Base-by-base conservation (phyloP, 2,797 vertebrate species). In the Urocyon cinereoargenteus region DNA sequence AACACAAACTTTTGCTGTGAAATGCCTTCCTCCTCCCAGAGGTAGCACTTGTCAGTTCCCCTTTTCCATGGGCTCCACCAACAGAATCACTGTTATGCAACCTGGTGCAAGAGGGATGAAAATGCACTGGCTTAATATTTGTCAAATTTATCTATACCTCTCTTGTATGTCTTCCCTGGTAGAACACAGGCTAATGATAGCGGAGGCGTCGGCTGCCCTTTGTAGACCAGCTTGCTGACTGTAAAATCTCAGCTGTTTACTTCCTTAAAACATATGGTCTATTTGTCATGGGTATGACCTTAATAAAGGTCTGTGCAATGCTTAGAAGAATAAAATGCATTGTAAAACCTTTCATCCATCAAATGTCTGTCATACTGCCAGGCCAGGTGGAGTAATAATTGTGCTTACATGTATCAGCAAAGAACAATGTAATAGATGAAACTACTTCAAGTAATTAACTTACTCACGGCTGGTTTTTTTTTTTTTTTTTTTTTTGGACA, bases 371-470 rank as follows among this genome's bases (percentile, higher is more conserved):
- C 92, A 87, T 24, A 28, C 85, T 97, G 96, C 93, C 75, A 95
- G 14, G 24, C 68, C 94, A 93, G 90, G 96, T 79, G 66, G 34
- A 77, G 40, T 40, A 81, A 87, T 96, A 59, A 92, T 51, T 96
- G 22, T 85, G 61, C 36, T 85, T 97, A 86, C 90, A 90, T 94
- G 89, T 87, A 68, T 97, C 97, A 92, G 95, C 96, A 97, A 86
- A 97, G 84, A 90, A 31, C 49, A 88, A 28, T 31, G 49, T 88
- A 95, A 77, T 1, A 94, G 89, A 59, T 89, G 64, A 91, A 94
- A 86, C 40, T 28, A 77, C 57, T 81, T 91, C n/a, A 88, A 86
- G 83, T 78, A 95, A 96, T 93, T 86, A 96, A 93, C 70, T 97
- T 96, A 97, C 34, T 90, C 94, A 96, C 45, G 90, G 51, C 66